Evolutionary conservation across 2,888 invertebrate species (phyloP), one percentile per base, ranked within the genome.

Genomic region (Tyria jacobaeae): DNA sequence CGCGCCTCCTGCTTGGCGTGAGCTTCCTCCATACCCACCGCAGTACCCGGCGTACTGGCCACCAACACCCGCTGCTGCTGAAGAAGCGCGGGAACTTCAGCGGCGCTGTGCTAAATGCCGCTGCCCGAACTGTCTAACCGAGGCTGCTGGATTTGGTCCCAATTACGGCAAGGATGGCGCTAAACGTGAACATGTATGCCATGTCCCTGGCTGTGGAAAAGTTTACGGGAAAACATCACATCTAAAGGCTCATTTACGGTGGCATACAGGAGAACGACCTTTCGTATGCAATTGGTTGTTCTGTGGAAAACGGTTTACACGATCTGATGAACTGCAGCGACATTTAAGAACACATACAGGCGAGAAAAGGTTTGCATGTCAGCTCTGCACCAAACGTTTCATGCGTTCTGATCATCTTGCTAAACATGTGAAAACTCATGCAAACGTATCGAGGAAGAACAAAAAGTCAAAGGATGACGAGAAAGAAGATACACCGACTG

Each of bases 221-320:
- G 96, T 98, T 17, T 99, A 99, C 89, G 98, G 97, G 15, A 99
- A 99, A 89, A 98, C 98, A 0, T 98, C 98, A 0, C 99, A 99
- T 84, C 89, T 99, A 66, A 98, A 98, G 89, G 98, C 98, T 0
- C 98, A 98, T 86, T 94, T 98, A 3, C 95, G 99, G 55, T 98
- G 98, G 98, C 99, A 99, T 84, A 97, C 97, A 0, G 98, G 98
- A 0, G 99, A 99, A 83, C 94, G 98, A 10, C 99, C 99, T 0
- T 99, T 98, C 84, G 96, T 96, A 1, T 99, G 99, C 89, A 96
- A 96, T 83, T 98, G 97, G 97, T 84, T 97, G 58, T 97, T 97
- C 79, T 99, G 99, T 85, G 97, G 97, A 7, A 98, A 98, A 85
- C 94, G 97, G 3, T 99, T 99, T 89, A 98, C 98, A 1, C 95